Base-by-base conservation (phyloP, 1,140 invertebrate species). In the Zophobas morio region DNA sequence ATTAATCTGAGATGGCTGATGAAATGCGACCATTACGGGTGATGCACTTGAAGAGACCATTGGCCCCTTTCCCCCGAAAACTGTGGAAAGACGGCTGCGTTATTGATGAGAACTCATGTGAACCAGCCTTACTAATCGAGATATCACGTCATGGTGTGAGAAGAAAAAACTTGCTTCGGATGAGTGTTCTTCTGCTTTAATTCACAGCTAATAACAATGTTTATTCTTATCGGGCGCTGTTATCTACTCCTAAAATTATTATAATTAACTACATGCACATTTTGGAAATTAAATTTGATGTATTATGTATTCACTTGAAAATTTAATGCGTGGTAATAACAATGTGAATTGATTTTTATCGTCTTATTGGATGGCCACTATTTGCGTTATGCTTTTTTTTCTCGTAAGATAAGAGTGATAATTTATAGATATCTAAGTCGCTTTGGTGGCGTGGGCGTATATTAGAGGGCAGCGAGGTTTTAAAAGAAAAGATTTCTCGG, bases 1-100 rank as follows among this genome's bases (percentile, higher is more conserved):
- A 74, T 74, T 74, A 74, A 74, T 74, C 72, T 53, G 71, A 73
- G 49, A 56, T 56, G 71, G 47, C 8, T 74, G 72, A 74, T 74
- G 72, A 74, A 74, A 74, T 60, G 72, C 54, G 72, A 57, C 72
- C 72, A 56, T 74, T 40, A 74, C 72, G 51, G 72, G 46, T 74
- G 54, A 57, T 74, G 72, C 72, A 74, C 72, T 74, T 74, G 54
- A 74, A 60, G 54, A 74, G 72, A 47, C 37, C 8, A 63, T 6
- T 8, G 57, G 36, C 60, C 60, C 37, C 39, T 66, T 66, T 66
- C 60, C 37, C 37, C 60, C 32, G 20, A 42, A n/a, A 20, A 20
- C n/a, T 1, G 54, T 8, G 54, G 33, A 57, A 57, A 66, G 60
- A 39, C 60, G 60, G 42, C 60, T 39, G 60, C 6, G 60, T 66